Evolutionary conservation across 1,140 invertebrate genomes (phyloP), one percentile per base, ranked within the genome.

Genomic region (Drosophila navojoa): DNA sequence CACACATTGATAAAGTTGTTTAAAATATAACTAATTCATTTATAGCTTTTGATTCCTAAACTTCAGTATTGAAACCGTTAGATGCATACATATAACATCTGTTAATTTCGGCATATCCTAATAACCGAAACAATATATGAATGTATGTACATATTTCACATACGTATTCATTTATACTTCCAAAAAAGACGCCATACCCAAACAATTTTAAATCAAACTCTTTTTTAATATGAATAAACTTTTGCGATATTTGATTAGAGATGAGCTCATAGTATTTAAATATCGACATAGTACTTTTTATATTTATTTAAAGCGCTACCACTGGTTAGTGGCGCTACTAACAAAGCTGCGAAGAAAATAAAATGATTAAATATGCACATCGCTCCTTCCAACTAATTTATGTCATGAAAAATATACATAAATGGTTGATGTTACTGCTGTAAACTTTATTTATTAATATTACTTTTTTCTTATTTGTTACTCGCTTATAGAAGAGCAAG

Each of bases 401-500:
- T 16, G n/a, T 49, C 22, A 49, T 13, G 3, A 4, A 2, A 49
- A 47, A 47, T 4, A 25, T 49, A 13, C n/a, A 25, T 25, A 27
- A 11, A 15, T 44, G 9, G 9, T 25, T 49, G 4, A 52, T 52
- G 1, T 9, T 16, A 4, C 9, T 6, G 5, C 7, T 45, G n/a
- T 0, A n/a, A 29, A 15, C 11, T n/a, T 9, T 52, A 52, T 53
- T 53, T 45, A 58, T 27, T 13, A n/a, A 38, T 3, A 11, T 42
- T 11, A 10, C 5, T 19, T 25, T 9, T 19, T 25, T 35, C 22
- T 19, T 16, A 55, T 44, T 60, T 60, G 11, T 11, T 27, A 54
- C 50, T 62, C 58, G 19, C 11, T 53, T 35, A 47, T 10, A 58
- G 15, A 59, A 58, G 15, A 59, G 29, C 25, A 59, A 53, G 62